These are phyloP conservation scores for Upupa epops DNA, from an alignment of 2,113 vertebrate genomes.

Conservation along the genomic window DNA sequence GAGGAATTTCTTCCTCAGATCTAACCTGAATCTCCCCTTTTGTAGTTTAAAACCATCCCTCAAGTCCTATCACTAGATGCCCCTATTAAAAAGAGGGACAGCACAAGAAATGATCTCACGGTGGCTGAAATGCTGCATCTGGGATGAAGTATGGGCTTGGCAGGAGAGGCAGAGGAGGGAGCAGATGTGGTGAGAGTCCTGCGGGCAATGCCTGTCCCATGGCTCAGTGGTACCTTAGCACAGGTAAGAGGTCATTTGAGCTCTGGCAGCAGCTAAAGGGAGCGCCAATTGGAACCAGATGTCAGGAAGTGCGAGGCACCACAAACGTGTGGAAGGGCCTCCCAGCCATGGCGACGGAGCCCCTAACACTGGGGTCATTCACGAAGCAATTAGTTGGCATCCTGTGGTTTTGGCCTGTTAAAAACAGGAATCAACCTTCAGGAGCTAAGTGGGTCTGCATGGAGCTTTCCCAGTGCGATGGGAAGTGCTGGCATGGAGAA, in stretches of 20 bases:
- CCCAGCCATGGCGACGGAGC: constrained; percentile 8
- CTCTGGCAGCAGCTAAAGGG: constrained; percentile 1
- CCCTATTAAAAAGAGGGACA: background rate
- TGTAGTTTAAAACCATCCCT: too few species aligned
- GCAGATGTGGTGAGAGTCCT: background rate
- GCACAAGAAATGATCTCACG: background rate
- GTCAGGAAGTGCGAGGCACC: constrained; percentile 64
- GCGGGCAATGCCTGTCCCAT: background rate
- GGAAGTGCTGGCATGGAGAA: constrained; percentile 3
- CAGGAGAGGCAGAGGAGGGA: background rate
- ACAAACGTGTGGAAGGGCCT: constrained; percentile 44
- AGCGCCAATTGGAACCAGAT: constrained; percentile 61
- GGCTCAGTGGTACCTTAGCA: constrained; percentile 13
- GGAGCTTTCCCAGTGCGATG: background rate
- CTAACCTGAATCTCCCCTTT: too few species aligned
- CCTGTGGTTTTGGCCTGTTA: background rate
- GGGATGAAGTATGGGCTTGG: background rate
- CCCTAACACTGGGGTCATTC: constrained; percentile 57
- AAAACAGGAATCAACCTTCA: background rate
- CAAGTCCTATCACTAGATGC: too few species aligned
- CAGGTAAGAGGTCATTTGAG: constrained; percentile 56
- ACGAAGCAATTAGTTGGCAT: constrained; percentile 29
- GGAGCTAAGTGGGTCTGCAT: background rate
- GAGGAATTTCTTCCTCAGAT: too few species aligned
- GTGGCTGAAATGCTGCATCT: fast-evolving